These are phyloP conservation scores for Boloria selene DNA, from an alignment of 2,888 invertebrate species.

Conservation along the genomic window DNA sequence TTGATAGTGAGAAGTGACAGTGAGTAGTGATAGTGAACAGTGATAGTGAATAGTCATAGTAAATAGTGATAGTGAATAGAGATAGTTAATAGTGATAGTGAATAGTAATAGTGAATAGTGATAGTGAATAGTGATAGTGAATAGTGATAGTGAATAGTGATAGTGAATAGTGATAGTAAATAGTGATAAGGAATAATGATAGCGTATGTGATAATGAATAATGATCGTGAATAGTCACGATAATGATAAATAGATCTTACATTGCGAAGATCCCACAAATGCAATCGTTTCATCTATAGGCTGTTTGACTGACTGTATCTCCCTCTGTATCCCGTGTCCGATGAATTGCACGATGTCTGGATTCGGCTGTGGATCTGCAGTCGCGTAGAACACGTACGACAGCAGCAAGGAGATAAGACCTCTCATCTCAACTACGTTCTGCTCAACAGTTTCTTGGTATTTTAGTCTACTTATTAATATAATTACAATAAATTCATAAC, in stretches of 20 bases:
- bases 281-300: constrained; percentile 53
- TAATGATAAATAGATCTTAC: constrained; percentile 44
- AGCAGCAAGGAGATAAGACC: constrained; percentile 1
- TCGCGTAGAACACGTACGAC: constrained; percentile 7
- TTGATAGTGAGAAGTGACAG: background rate
- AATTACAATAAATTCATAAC: background rate
- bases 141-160: too few species aligned
- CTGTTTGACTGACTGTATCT: constrained; percentile 51
- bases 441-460: background rate
- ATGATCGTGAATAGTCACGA: background rate
- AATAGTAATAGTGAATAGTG: too few species aligned
- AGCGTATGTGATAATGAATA: too few species aligned
- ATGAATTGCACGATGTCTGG: constrained; percentile 19
- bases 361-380: constrained; percentile 3
- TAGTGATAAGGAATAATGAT: too few species aligned
- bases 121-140: too few species aligned
- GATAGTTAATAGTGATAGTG: too few species aligned
- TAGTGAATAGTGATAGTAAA: too few species aligned
- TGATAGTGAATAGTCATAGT: too few species aligned
- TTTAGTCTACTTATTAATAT: background rate
- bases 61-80: too few species aligned
- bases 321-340: constrained; percentile 42
- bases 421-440: constrained; percentile 21
- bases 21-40: too few species aligned
- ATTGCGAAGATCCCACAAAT: constrained; percentile 52